Conservation (phyloP, 2,113 vertebrate species). For the Nothocercus nigrocapillus region DNA sequence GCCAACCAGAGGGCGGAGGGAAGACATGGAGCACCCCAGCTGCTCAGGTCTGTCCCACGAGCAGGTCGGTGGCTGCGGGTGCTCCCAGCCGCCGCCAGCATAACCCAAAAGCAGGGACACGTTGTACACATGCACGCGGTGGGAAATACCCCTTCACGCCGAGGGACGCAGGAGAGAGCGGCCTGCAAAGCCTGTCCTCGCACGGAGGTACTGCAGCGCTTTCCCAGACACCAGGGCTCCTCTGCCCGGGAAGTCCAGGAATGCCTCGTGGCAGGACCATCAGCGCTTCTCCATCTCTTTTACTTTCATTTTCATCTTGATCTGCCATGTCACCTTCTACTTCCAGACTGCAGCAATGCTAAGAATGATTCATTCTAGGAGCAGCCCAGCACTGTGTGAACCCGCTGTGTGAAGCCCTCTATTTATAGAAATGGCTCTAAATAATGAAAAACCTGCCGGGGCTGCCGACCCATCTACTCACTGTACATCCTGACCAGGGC, state of each 20-base stretch:
- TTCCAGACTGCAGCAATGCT: background rate
- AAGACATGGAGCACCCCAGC: slow-evolving; percentile 23
- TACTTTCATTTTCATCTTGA: background rate
- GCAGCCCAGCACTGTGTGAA: background rate
- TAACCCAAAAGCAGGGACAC: background rate
- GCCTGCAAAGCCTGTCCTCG: background rate
- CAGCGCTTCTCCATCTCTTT: fast-evolving
- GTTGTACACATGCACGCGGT: background rate
- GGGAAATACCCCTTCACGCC: background rate
- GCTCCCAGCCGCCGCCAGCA: background rate
- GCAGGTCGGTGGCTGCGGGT: background rate
- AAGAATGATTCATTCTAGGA: background rate
- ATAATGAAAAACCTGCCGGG: slow-evolving; percentile 59
- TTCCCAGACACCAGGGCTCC: background rate
- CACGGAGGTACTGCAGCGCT: background rate
- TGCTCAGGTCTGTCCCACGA: background rate
- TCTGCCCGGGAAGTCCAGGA: background rate
- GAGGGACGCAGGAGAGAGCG: background rate
- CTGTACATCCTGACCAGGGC: background rate
- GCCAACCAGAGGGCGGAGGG: background rate
- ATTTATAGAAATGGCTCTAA: slow-evolving; percentile 63
- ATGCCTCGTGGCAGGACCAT: background rate
- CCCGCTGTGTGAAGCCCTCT: background rate
- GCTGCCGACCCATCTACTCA: slow-evolving; percentile 18
- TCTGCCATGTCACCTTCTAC: background rate